Percentiles rank a stretch among this genome's conserved stretches.
These are phyloP conservation scores for Australoheros facetus DNA, from an alignment of 2,797 vertebrate species.

Conservation along the genomic window DNA sequence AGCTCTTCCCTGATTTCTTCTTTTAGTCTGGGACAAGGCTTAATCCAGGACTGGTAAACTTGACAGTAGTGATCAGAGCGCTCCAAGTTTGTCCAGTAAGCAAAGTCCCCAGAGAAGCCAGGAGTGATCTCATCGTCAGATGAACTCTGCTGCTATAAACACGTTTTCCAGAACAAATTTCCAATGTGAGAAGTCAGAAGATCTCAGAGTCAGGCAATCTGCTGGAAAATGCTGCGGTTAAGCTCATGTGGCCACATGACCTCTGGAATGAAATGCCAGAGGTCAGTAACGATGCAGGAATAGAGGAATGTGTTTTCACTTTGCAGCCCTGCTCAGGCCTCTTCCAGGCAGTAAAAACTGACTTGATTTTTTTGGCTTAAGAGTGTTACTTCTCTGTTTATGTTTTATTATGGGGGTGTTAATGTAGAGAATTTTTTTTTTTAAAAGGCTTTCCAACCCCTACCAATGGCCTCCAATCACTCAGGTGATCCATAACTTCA, in stretches of 20 bases:
- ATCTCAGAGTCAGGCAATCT: fast-evolving
- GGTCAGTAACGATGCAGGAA: background rate
- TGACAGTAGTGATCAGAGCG: background rate
- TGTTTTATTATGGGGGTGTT: background rate
- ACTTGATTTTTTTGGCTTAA: background rate
- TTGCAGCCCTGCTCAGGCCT: background rate
- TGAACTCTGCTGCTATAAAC: background rate
- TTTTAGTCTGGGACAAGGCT: background rate
- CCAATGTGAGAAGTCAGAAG: background rate
- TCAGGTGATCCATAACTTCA: background rate
- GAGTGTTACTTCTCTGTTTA: background rate
- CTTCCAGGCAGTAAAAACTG: constrained; percentile 8
- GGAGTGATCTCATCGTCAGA: background rate
- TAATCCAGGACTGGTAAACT: background rate
- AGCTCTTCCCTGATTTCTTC: background rate
- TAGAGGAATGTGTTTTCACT: background rate
- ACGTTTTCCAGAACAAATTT: background rate
- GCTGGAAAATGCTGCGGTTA: background rate
- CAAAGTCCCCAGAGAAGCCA: background rate
- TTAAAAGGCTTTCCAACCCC: background rate
- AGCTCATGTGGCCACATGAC: background rate
- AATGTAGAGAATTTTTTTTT: background rate
- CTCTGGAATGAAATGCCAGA: background rate
- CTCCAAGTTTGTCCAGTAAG: background rate
- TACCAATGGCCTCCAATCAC: background rate